phyloP scores from a whole-genome alignment of 2,113 vertebrate genomes.

The Pelodiscus sinensis region DNA sequence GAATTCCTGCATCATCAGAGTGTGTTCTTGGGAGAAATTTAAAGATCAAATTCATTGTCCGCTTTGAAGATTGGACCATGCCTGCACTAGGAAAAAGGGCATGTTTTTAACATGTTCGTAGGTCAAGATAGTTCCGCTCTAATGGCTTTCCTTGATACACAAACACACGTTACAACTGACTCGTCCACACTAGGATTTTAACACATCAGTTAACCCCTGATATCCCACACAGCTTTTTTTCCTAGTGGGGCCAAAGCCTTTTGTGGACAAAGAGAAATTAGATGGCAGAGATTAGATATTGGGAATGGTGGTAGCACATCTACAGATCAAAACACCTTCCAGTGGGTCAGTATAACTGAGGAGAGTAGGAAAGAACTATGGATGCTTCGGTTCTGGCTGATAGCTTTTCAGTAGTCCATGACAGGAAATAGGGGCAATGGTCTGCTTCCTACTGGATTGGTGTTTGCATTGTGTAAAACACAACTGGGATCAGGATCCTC shows the following conservation, averaged over 20 bases:
- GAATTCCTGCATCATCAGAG: background rate
- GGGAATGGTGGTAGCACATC: background rate
- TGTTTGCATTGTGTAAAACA: background rate
- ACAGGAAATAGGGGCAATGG: fast-evolving
- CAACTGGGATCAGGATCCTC: fast-evolving
- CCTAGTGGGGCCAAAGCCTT: slow-evolving; percentile 29
- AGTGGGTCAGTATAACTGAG: background rate
- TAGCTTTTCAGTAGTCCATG: fast-evolving
- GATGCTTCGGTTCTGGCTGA: background rate
- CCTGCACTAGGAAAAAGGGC: background rate
- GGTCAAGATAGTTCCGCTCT: background rate
- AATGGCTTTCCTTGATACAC: background rate
- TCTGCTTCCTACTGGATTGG: fast-evolving
- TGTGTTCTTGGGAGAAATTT: background rate
- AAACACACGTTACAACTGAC: background rate
- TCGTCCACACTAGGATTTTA: slow-evolving; percentile 32
- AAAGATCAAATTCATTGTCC: background rate
- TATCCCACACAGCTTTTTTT: slow-evolving; percentile 63
- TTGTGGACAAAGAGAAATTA: slow-evolving; percentile 26
- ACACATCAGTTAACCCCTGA: slow-evolving; percentile 50
- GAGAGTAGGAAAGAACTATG: background rate
- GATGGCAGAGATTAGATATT: slow-evolving; percentile 9
- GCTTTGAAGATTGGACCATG: background rate
- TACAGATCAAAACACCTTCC: slow-evolving; percentile 40
- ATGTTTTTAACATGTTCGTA: background rate